Conservation (phyloP, 2,888 invertebrate genomes). For the Allygus modestus region DNA sequence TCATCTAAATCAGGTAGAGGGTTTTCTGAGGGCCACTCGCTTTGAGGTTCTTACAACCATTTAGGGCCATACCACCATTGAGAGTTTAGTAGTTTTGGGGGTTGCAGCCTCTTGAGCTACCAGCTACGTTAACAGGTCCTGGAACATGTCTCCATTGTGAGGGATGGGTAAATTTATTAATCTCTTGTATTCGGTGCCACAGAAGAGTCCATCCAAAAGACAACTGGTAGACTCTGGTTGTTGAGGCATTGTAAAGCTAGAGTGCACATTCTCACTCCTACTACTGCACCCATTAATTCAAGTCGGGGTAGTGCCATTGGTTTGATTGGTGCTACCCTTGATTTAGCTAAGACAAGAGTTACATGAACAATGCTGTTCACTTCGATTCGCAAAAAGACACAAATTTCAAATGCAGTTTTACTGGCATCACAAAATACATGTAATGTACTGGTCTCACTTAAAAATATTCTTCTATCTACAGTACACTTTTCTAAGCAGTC, state of each 20-base stretch:
- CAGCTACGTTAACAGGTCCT: no score
- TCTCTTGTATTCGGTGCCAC: constrained; percentile 2
- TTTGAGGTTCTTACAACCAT: no score
- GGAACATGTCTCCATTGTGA: no score
- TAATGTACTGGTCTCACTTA: not conserved
- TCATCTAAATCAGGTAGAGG: no score
- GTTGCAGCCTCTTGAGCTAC: no score
- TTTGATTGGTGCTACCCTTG: not conserved
- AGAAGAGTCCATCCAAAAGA: constrained; percentile 63
- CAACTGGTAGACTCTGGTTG: not conserved
- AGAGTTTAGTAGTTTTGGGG: no score
- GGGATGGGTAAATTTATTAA: no score
- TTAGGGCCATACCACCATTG: no score
- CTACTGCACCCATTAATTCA: not conserved
- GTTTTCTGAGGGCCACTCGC: no score
- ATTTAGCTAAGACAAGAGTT: not conserved
- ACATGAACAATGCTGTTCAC: not conserved
- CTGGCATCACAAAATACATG: constrained; percentile 3
- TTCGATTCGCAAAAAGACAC: not conserved
- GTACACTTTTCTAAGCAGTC: not conserved
- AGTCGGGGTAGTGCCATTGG: not conserved
- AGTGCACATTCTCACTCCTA: not conserved
- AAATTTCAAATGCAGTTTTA: not conserved
- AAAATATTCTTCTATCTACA: not conserved
- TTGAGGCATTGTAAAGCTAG: not conserved